These are phyloP conservation scores for Morone saxatilis DNA, from an alignment of 2,113 vertebrate species.

Conservation along the genomic window DNA sequence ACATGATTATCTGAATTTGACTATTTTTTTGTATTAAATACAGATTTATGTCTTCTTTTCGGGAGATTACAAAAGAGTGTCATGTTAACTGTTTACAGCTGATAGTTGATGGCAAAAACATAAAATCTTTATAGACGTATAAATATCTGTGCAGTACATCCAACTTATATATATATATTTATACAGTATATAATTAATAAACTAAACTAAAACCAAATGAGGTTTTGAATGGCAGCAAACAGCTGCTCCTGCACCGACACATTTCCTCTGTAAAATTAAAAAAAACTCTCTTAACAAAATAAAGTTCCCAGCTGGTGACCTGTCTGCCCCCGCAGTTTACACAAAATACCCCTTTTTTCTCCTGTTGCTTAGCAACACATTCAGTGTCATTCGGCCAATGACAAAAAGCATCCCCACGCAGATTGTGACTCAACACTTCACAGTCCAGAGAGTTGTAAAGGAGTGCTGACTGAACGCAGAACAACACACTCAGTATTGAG, in stretches of 20 bases:
- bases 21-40: not conserved
- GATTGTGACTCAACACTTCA: constrained; percentile 49
- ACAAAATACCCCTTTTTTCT: not conserved
- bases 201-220: not conserved
- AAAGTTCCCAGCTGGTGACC: constrained; percentile 25
- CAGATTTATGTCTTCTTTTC: no score
- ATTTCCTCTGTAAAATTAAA: not conserved
- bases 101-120: not conserved
- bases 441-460: constrained; percentile 26
- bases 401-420: constrained; percentile 39
- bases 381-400: constrained; percentile 10
- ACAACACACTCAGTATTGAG: not conserved
- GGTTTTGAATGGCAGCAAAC: no score
- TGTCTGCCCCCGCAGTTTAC: constrained; percentile 1
- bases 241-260: not conserved
- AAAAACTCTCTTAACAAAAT: not conserved
- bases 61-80: not conserved
- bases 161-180: no score
- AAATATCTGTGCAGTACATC: no score
- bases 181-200: no score
- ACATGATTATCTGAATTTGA: not conserved
- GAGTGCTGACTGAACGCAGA: constrained; percentile 32
- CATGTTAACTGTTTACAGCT: not conserved
- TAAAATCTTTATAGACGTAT: no score
- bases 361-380: constrained; percentile 60